phyloP scores from a whole-genome alignment of 1,140 invertebrate genomes.

The Caenorhabditis brenneri region DNA sequence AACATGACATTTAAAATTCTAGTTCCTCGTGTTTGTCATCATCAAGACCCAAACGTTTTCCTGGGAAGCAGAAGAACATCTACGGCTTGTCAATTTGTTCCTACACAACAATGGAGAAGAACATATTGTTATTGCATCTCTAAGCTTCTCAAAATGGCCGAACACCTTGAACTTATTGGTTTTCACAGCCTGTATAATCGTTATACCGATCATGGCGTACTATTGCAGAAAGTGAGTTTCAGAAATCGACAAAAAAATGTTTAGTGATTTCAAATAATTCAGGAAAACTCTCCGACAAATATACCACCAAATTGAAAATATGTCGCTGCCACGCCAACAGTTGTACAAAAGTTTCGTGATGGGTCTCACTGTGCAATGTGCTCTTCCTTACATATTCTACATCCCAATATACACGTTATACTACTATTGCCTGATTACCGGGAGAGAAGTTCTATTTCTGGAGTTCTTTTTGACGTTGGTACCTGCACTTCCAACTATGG shows the following conservation, averaged over 20 bases:
- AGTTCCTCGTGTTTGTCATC: background rate
- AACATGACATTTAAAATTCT: background rate
- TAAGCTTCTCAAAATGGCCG: background rate
- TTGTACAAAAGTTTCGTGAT: constrained; percentile 8
- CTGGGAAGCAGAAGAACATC: background rate
- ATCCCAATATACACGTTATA: background rate
- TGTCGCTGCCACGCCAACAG: background rate
- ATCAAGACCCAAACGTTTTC: background rate
- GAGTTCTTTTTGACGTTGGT: background rate
- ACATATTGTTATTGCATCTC: background rate
- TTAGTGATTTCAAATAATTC: background rate
- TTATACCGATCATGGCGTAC: background rate
- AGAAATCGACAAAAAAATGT: no score
- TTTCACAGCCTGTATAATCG: background rate
- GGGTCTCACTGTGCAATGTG: background rate
- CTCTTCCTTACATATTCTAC: background rate
- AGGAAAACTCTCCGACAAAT: background rate
- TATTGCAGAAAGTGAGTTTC: background rate
- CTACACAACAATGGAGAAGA: background rate
- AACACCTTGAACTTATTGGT: background rate
- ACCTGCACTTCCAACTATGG: background rate
- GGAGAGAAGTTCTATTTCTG: background rate
- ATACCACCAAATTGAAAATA: background rate
- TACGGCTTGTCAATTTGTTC: background rate
- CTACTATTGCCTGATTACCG: background rate